Evolutionary conservation across 2,113 vertebrate species (phyloP), one percentile per base, ranked within the genome.

Genomic region (Neomonachus schauinslandi): DNA sequence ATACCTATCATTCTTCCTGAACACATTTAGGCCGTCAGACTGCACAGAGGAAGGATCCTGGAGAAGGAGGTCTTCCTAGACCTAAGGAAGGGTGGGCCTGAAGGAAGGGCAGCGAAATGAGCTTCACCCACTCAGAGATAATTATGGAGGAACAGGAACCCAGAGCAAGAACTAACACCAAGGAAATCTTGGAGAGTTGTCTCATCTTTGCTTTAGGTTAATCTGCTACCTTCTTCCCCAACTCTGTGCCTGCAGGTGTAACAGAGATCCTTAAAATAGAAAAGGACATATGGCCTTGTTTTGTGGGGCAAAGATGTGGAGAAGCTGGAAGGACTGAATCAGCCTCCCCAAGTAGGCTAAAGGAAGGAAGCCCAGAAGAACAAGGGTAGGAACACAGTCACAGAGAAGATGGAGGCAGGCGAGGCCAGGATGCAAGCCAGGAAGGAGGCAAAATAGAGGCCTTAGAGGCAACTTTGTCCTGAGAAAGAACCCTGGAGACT

Each of bases 251-350:
- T 84, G 19, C 36, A 83, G 55, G 26, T 42, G 1, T 46, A 83
- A 95, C 14, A 89, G 59, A 95, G 74, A 72, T 19, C 51, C 5
- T 46, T 84, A 9, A 81, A 91, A 89, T 36, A 86, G 74, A 94
- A 80, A 63, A 82, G 5, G n/a, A n/a, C 21, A n/a, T 84, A 36
- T 46, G 63, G n/a, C 42, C 13, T 97, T 95, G 31, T 92, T 92
- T 61, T 57, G 4, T 49, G 55, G 16, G 36, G 9, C 61, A 95
- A 91, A 97, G 6, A 46, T 67, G 3, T 42, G 42, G 22, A 28
- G 61, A 76, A 88, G 19, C 21, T 69, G 28, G 55, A 39, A 88
- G n/a, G 80, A 92, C 51, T 69, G 16, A 86, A 80, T 87, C 79
- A 92, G 55, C 22, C 11, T 83, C 19, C 63, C 36, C 83, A 89